Evolutionary conservation across 2,888 invertebrate genomes (phyloP).

Genomic region (Sclerodermus sp.): DNA sequence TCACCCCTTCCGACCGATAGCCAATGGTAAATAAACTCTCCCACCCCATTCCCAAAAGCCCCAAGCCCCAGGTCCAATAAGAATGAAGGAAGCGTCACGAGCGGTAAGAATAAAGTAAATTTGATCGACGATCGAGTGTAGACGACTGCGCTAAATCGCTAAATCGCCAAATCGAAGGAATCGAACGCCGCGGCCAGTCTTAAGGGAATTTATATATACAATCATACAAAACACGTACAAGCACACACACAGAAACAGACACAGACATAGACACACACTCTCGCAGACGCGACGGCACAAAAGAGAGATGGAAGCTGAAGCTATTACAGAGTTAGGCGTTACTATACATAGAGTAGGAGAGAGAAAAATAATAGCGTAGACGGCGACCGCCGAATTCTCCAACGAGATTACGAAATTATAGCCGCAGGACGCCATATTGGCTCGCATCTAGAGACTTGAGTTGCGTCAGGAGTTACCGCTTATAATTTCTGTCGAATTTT

Average conservation of each 20-base stretch:
- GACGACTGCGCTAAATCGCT: too few relatives aligned
- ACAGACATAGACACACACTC: too few relatives aligned
- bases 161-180: not conserved
- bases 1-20: not conserved
- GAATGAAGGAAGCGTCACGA: too few relatives aligned
- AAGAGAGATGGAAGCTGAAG: conserved; percentile 1
- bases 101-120: too few relatives aligned
- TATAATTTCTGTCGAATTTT: too few relatives aligned
- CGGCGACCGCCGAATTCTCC: conserved; percentile 16
- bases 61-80: not conserved
- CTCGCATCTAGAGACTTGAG: too few relatives aligned
- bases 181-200: not conserved
- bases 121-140: too few relatives aligned
- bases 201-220: not conserved
- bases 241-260: too few relatives aligned
- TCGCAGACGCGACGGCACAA: too few relatives aligned
- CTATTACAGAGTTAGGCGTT: conserved; percentile 19
- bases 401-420: not conserved
- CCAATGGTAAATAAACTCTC: not conserved
- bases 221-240: too few relatives aligned
- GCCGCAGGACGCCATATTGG: conserved; percentile 20
- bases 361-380: conserved; percentile 13
- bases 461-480: too few relatives aligned
- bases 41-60: not conserved
- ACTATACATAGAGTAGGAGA: conserved; percentile 15